Conservation (phyloP, 2,797 vertebrate species). For the Decapterus maruadsi region DNA sequence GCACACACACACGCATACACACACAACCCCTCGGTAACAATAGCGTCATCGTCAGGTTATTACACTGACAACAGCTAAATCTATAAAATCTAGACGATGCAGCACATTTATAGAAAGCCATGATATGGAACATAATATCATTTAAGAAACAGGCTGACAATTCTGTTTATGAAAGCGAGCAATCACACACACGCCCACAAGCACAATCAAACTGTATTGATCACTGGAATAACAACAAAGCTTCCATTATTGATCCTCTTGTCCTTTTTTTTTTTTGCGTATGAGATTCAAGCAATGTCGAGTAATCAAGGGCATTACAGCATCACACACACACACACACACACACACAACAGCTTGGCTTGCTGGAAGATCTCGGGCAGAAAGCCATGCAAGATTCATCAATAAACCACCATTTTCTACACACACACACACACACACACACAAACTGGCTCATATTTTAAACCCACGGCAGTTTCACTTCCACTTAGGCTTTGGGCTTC, state of each 20-base stretch:
- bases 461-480: slow-evolving; percentile 53
- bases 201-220: slow-evolving; percentile 76
- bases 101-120: slow-evolving; percentile 58
- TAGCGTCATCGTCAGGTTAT: slow-evolving; percentile 67
- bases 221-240: slow-evolving; percentile 82
- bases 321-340: slow-evolving; percentile 40
- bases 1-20: slow-evolving; percentile 12
- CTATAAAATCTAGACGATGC: slow-evolving; percentile 63
- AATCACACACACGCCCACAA: slow-evolving; percentile 47
- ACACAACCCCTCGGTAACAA: slow-evolving; percentile 55
- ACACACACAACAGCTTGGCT: slow-evolving; percentile 45
- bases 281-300: slow-evolving; percentile 77
- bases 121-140: slow-evolving; percentile 65
- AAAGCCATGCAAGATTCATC: slow-evolving; percentile 59
- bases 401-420: slow-evolving; percentile 62
- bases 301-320: slow-evolving; percentile 81
- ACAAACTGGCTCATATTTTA: slow-evolving; percentile 36
- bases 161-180: slow-evolving; percentile 67
- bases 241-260: slow-evolving; percentile 80
- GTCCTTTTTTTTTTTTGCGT: slow-evolving; percentile 67
- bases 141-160: slow-evolving; percentile 65
- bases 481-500: slow-evolving; percentile 30
- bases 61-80: slow-evolving; percentile 71
- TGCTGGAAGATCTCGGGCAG: slow-evolving; percentile 60
- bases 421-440: neutral